phyloP scores from a whole-genome alignment of 2,797 vertebrate genomes.

The Hippopotamyrus pictus region DNA sequence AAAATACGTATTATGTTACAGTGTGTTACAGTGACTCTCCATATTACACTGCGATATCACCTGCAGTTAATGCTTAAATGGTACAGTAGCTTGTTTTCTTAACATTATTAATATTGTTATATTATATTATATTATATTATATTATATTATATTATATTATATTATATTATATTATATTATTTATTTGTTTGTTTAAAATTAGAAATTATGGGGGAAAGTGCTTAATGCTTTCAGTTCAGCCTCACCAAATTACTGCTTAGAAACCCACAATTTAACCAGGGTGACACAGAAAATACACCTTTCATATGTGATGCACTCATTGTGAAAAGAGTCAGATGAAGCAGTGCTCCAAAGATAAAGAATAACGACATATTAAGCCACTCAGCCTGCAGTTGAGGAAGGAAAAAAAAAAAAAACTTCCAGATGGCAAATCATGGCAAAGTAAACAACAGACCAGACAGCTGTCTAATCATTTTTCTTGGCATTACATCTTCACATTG shows the following conservation, averaged over 20 bases:
- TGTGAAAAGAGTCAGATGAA: not conserved
- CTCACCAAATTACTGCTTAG: not conserved
- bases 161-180: no score
- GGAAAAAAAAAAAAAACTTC: not conserved
- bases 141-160: no score
- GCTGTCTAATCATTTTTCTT: not conserved
- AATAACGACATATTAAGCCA: not conserved
- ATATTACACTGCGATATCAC: not conserved
- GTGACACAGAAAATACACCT: not conserved
- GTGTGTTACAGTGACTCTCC: not conserved
- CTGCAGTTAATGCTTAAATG: not conserved
- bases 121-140: not conserved
- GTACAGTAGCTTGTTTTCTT: not conserved
- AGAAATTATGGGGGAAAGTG: not conserved
- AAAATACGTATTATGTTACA: not conserved
- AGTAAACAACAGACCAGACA: not conserved
- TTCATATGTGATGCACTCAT: conserved; percentile 2
- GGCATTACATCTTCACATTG: not conserved
- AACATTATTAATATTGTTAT: not conserved
- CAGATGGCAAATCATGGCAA: conserved; percentile 2
- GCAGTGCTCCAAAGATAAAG: not conserved
- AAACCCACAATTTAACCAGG: not conserved
- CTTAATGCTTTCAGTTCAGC: not conserved
- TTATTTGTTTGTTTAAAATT: not conserved
- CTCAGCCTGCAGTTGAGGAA: not conserved